Evolutionary conservation across 2,888 invertebrate species (phyloP), one percentile per base, ranked within the genome.

Genomic region (Drosophila sordidapex): DNA sequence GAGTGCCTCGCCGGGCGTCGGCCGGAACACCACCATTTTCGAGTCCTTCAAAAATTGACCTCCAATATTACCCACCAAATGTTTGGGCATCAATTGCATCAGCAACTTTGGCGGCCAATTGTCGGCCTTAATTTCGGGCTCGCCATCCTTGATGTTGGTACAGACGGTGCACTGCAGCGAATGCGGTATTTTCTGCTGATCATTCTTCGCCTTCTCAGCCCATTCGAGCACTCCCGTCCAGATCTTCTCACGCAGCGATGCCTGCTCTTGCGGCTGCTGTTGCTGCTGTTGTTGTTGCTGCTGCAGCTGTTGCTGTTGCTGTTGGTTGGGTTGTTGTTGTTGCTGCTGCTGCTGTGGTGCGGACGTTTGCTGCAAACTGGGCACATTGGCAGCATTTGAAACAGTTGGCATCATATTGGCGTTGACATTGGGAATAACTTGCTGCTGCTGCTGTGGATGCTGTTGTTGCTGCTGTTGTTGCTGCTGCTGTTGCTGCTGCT

Each of bases 41-140:
- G 98, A 97, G 93, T 98, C 98, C 91, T 97, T 97, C 31, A 98
- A 94, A 93, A 97, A 97, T 79, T 96, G 95, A 0, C 97, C 97
- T 1, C 98, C 98, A 82, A 98, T 97, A 93, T 96, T 98, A 77
- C 97, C 97, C 83, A 99, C 96, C 74, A 99, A 94, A 89, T 96
- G 96, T 90, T 98, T 98, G 0, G 98, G 99, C 96, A 99, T 97
- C 77, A 99, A 93, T 93, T 98, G 98, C 97, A 99, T 98, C 57
- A 98, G 95, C 43, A 99, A 93, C 91, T 98, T 98, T 81, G 95
- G 95, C 0, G 99, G 98, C 99, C 99, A 99, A 36, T 97, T 97
- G 90, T 97, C 97, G 2, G 98, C 97, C 93, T 97, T 98, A 68
- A 98, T 94, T 93, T 98, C 98, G 0, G 97, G 96, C 91, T 98